Evolutionary conservation across 64 coral and sea anemone species (phyloP), one percentile per base, ranked within the genome.

Genomic region (Montipora sp.): DNA sequence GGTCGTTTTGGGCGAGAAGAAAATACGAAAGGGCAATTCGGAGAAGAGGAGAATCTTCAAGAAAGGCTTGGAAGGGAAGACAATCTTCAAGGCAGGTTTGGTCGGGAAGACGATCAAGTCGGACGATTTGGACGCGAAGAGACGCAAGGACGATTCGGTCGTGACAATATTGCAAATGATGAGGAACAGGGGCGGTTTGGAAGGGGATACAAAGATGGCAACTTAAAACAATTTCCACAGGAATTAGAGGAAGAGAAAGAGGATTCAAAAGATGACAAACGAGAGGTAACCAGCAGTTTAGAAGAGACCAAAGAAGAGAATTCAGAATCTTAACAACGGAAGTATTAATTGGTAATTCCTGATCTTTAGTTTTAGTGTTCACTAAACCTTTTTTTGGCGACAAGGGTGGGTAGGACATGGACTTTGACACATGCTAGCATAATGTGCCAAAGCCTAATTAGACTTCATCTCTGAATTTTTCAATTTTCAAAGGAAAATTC

Each of bases 81-180:
- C 3, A 11, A 74, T 22, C n/a, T 74, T 19, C 87, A 89, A 43
- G 88, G 88, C 50, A 58, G 88, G 8, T 90, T 90, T 51, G 88
- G 88, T 2, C 51, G 88, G 2, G 88, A 90, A 16, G 89, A 91
- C 12, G 44, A 72, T 21, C 89, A 91, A n/a, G 36, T 36, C 36
- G 89, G 89, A 83, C 78, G 89, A 47, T 91, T 91, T 83, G 89
- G 78, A 20, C 53, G 89, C 0, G 89, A 91, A 27, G 88, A 90
- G 46, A 60, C 15, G 1, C 88, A 90, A 10, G 89, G 89, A 80
- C 77, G 89, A 19, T 90, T 90, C 51, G 89, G 89, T 2, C 55
- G 89, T 20, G 89, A 91, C 3, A 53, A 80, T 2, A 73, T 58
- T 3, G 73, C 47, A 49, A 47, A 73, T 9, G 49, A 76, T 13